Evolutionary conservation across 2,113 vertebrate genomes (phyloP), one percentile per base, ranked within the genome.

Genomic region (Hemiprocne comata): DNA sequence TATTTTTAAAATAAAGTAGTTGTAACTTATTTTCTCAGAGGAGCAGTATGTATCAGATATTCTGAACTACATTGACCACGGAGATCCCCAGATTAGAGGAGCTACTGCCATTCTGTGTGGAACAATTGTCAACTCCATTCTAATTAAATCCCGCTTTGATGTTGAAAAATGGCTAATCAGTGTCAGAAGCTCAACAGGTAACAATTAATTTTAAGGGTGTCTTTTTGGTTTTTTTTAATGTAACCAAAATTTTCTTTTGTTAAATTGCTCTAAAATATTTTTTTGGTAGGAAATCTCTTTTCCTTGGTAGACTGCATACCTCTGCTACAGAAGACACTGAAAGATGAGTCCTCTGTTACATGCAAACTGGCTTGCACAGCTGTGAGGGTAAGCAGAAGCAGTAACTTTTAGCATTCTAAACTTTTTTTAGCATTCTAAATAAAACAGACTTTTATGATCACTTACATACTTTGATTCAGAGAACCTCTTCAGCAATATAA

Each of bases 41-140:
- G 99, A 99, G 89, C 99, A 99, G n/a, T 99, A 98, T 57, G 98
- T 99, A 33, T 99, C 98, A 5, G 99, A 99, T 50, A 69, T 99
- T 82, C 91, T 99, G 96, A 98, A 97, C 93, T 99, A 99, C 71
- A 98, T 99, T 8, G 97, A 98, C 38, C 99, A 99, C 1, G 99
- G 99, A 42, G 99, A 99, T 95, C 99, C 99, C 9, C 99, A 99
- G 97, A 99, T 99, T 78, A 97, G 99, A 96, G 99, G 99, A 60
- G 98, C 99, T 92, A 99, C 98, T 14, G 99, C 99, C 79, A 98
- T 99, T 91, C 98, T 99, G 61, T 99, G 99, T 87, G 99, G 98
- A 84, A 98, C 99, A 38, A 98, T 99, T 53, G 73, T 99, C 88
- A 98, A 98, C 76, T 98, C 99, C 13, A 98, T 99, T 69, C 98